phyloP scores from a whole-genome alignment of 53 echinoderm and acorn worm species.

The Henricia sp. region DNA sequence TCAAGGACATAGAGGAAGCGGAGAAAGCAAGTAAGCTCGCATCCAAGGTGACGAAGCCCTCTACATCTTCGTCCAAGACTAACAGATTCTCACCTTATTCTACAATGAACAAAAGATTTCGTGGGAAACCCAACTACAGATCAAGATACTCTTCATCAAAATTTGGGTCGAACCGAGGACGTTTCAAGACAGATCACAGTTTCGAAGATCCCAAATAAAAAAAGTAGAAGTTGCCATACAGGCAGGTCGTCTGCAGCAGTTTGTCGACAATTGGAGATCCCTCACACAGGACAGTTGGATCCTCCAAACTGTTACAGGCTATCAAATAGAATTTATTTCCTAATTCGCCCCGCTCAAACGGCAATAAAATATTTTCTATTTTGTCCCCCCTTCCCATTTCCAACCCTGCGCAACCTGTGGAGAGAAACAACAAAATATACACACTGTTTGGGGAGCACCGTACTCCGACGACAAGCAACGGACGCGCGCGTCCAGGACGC shows the following conservation, averaged over 20 bases:
- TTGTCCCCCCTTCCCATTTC: too few species aligned
- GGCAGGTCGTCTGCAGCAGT: background rate
- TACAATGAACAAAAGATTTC: slow-evolving; percentile 3
- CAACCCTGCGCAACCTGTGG: too few species aligned
- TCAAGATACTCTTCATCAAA: background rate
- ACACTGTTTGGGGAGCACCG: too few species aligned
- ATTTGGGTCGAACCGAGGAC: background rate
- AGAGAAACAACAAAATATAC: too few species aligned
- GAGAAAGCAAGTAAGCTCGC: slow-evolving; percentile 8
- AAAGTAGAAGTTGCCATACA: background rate
- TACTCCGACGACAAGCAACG: too few species aligned
- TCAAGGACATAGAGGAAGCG: slow-evolving; percentile 20
- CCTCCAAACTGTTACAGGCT: background rate
- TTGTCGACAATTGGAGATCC: background rate
- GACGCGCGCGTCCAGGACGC: too few species aligned
- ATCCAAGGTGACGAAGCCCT: background rate
- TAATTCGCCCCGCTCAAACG: too few species aligned
- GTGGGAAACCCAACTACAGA: background rate
- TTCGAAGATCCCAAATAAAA: slow-evolving; percentile 2
- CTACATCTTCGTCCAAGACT: background rate
- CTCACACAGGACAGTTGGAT: slow-evolving; percentile 2
- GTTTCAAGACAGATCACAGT: background rate
- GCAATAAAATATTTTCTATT: too few species aligned
- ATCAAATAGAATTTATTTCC: background rate
- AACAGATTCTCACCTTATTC: slow-evolving; percentile 2